Percentiles rank a stretch among this genome's conserved stretches.
These are phyloP conservation scores for Drosophila navojoa DNA, from an alignment of 1,140 invertebrate species.

Conservation along the genomic window DNA sequence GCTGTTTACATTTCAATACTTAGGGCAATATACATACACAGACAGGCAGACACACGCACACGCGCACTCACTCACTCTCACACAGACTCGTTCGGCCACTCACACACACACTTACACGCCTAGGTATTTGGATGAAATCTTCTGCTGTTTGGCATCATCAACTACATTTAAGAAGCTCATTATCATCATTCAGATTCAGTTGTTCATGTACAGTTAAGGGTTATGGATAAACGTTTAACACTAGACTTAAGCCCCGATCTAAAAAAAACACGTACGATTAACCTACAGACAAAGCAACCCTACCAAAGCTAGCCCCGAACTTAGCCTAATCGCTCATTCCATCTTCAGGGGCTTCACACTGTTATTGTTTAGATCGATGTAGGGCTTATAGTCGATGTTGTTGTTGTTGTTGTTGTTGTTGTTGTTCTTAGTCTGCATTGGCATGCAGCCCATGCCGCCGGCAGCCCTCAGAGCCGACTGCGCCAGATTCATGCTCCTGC, in stretches of 20 bases:
- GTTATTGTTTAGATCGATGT: slow-evolving; percentile 79
- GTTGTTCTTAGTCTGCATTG: slow-evolving; percentile 33
- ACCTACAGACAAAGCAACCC: slow-evolving; percentile 43
- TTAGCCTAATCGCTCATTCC: slow-evolving; percentile 52
- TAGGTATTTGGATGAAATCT: slow-evolving; percentile 71
- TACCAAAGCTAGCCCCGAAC: slow-evolving; percentile 3
- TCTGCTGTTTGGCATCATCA: slow-evolving; percentile 76
- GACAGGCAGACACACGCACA: slow-evolving; percentile 33
- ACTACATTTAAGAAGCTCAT: slow-evolving; percentile 46
- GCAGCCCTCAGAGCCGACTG: slow-evolving; percentile 69
- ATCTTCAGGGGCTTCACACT: slow-evolving; percentile 67
- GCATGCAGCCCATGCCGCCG: slow-evolving; percentile 77
- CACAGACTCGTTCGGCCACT: slow-evolving; percentile 35
- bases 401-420: slow-evolving; percentile 32
- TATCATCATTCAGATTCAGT: slow-evolving; percentile 37
- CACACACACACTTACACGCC: slow-evolving; percentile 58
- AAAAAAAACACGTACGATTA: slow-evolving; percentile 58
- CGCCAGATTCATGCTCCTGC: slow-evolving; percentile 49
- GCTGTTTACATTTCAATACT: slow-evolving; percentile 27
- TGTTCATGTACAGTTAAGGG: slow-evolving; percentile 38
- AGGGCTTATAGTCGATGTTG: slow-evolving; percentile 57
- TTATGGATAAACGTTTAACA: slow-evolving; percentile 48
- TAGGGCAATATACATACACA: slow-evolving; percentile 47
- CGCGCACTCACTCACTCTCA: slow-evolving; percentile 25
- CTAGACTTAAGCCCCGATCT: slow-evolving; percentile 71